phyloP scores from a whole-genome alignment of 2,888 invertebrate species.

The Leptothorax acervorum region DNA sequence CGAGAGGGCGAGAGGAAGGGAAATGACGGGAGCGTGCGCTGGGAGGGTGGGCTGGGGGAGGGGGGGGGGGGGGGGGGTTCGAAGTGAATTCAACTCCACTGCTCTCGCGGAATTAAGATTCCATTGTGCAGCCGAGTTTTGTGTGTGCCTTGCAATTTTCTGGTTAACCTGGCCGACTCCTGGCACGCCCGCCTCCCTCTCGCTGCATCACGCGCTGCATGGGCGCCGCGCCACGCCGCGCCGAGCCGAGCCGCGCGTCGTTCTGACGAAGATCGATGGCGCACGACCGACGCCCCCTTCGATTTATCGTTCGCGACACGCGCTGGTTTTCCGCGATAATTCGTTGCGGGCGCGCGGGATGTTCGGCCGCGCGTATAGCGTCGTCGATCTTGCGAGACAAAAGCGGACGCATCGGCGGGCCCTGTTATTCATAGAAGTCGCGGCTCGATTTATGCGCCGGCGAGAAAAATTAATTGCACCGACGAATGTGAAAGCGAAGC shows the following conservation, averaged over 20 bases:
- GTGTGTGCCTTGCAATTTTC: slow-evolving; percentile 81
- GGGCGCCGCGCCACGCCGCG: background rate
- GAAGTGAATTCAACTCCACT: slow-evolving; percentile 71
- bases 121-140: slow-evolving; percentile 79
- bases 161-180: slow-evolving; percentile 75
- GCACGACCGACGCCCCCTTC: slow-evolving; percentile 47
- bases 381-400: slow-evolving; percentile 56
- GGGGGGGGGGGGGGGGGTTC: slow-evolving; percentile 15
- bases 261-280: slow-evolving; percentile 53
- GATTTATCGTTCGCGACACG: slow-evolving; percentile 54
- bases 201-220: slow-evolving; percentile 26
- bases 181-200: slow-evolving; percentile 33
- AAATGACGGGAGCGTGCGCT: slow-evolving; percentile 40
- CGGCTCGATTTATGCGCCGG: slow-evolving; percentile 51
- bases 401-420: slow-evolving; percentile 40
- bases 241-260: background rate
- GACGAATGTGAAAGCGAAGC: slow-evolving; percentile 40
- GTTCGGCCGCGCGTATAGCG: slow-evolving; percentile 45
- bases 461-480: slow-evolving; percentile 50
- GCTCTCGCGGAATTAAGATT: slow-evolving; percentile 79
- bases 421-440: slow-evolving; percentile 54
- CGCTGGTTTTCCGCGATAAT: slow-evolving; percentile 54
- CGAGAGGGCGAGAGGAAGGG: slow-evolving; percentile 35
- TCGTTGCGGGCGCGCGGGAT: slow-evolving; percentile 40
- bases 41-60: slow-evolving; percentile 18